phyloP scores from a whole-genome alignment of 2,888 invertebrate species.

The Spodoptera exigua region DNA sequence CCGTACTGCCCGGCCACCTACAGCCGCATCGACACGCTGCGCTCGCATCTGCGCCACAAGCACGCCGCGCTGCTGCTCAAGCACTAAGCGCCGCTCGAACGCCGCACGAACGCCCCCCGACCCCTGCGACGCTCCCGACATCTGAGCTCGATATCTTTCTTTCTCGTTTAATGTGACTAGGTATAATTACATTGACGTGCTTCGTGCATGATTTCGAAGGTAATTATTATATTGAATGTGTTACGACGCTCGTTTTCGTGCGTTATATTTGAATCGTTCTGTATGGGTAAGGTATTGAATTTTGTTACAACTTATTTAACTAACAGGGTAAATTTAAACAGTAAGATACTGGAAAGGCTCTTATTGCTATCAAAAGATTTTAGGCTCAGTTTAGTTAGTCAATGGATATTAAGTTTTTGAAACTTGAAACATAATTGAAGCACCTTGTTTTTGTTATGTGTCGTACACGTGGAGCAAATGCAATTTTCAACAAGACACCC shows the following conservation, averaged over 20 bases:
- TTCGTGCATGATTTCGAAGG: conserved; percentile 68
- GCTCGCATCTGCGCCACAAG: conserved; percentile 94
- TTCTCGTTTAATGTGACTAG: conserved; percentile 59
- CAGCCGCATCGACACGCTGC: conserved; percentile 95
- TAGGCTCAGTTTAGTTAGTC: conserved; percentile 50
- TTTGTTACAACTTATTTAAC: conserved; percentile 75
- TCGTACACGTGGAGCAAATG: conserved; percentile 29
- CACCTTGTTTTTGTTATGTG: conserved; percentile 35
- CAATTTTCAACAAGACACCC: conserved; percentile 11
- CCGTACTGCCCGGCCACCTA: conserved; percentile 96
- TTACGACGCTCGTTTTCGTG: conserved; percentile 80
- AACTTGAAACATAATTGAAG: conserved; percentile 39
- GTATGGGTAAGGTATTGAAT: conserved; percentile 76
- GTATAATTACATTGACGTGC: conserved; percentile 69
- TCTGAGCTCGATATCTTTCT: conserved; percentile 34
- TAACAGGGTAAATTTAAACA: conserved; percentile 83
- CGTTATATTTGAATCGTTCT: conserved; percentile 73
- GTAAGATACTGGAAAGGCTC: conserved; percentile 67
- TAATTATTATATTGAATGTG: conserved; percentile 58
- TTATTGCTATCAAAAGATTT: conserved; percentile 57
- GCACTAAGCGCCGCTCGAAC: conserved; percentile 68
- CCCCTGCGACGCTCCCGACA: conserved; percentile 51
- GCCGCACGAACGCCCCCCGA: conserved; percentile 57
- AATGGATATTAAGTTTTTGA: conserved; percentile 28
- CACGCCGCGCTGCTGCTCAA: conserved; percentile 89